Conservation (phyloP, 1,140 invertebrate species). For the Pachyrhynchus sulphureomaculatus region DNA sequence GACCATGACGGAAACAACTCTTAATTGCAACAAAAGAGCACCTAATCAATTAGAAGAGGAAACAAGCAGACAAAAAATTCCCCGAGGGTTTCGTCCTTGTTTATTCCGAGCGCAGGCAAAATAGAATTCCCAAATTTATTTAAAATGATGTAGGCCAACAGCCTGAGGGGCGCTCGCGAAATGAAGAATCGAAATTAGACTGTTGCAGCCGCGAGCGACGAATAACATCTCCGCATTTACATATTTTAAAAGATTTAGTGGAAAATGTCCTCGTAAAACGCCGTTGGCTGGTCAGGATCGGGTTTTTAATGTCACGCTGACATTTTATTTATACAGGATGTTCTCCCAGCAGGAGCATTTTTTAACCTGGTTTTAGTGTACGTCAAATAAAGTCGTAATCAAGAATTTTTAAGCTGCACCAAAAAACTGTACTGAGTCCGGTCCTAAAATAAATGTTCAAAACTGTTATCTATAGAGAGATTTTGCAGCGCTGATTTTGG, state of each 20-base stretch:
- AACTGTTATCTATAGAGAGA: no score
- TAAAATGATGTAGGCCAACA: slow-evolving; percentile 39
- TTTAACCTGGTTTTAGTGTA: no score
- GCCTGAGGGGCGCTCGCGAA: slow-evolving; percentile 25
- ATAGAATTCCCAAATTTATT: slow-evolving; percentile 34
- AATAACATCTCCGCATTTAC: slow-evolving; percentile 32
- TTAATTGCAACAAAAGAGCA: slow-evolving; percentile 6
- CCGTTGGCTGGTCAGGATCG: neutral
- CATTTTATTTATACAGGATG: no score
- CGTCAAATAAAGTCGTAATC: no score
- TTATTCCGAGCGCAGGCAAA: slow-evolving; percentile 15
- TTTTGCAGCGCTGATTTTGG: no score
- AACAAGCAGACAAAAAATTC: slow-evolving; percentile 1
- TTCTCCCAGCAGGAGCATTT: no score
- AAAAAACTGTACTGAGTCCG: no score
- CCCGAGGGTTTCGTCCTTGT: slow-evolving; percentile 2
- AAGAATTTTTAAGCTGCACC: no score
- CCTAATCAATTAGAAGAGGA: slow-evolving; percentile 13
- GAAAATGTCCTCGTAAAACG: slow-evolving; percentile 17
- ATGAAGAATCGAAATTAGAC: slow-evolving; percentile 42
- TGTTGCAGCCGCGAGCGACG: slow-evolving; percentile 4
- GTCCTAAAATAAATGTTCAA: no score
- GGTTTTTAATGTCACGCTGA: neutral
- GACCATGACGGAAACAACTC: neutral
- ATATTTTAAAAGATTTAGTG: slow-evolving; percentile 33